A percentile compares a stretch with the other conserved stretches of the same genome.
Conservation (phyloP, 2,113 vertebrate species). For the Pseudorhombus dupliciocellatus region DNA sequence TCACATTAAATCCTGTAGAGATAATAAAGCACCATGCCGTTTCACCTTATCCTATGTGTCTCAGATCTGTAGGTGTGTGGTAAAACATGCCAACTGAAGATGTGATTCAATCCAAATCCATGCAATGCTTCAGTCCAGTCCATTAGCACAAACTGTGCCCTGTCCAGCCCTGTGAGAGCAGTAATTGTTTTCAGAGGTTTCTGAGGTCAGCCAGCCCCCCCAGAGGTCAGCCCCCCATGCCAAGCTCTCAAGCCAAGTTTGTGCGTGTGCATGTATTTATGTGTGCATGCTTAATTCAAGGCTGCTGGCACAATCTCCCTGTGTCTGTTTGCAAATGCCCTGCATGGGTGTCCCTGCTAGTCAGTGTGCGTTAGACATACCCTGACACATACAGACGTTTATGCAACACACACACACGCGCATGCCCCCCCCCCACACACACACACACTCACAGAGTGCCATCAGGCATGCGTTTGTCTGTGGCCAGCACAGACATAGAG, state of each 20-base stretch:
- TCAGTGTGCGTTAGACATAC: conserved; percentile 71
- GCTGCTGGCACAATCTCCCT: conserved; percentile 71
- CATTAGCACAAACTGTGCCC: conserved; percentile 70
- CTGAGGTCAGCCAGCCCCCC: conserved; percentile 74
- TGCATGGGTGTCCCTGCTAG: conserved; percentile 77
- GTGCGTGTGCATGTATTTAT: conserved; percentile 55
- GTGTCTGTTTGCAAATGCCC: conserved; percentile 74
- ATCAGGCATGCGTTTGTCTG: conserved; percentile 69
- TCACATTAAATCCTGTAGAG: conserved; percentile 56
- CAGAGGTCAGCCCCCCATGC: conserved; percentile 50
- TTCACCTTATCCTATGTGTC: conserved; percentile 48
- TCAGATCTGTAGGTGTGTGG: conserved; percentile 21
- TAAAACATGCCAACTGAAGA: conserved; percentile 33
- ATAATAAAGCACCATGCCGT: conserved; percentile 52
- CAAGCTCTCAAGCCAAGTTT: conserved; percentile 76
- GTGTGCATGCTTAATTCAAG: conserved; percentile 67
- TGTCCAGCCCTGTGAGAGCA: conserved; percentile 72
- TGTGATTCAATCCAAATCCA: conserved; percentile 21
- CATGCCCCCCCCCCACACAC: conserved; percentile 42
- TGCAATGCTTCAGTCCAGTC: conserved; percentile 52
- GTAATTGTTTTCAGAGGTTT: conserved; percentile 79
- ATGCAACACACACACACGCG: conserved; percentile 45
- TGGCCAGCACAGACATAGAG: conserved; percentile 68
- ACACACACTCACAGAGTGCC: conserved; percentile 55
- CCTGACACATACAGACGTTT: conserved; percentile 64